phyloP scores from a whole-genome alignment of 2,113 vertebrate species.

The Odocoileus virginianus region DNA sequence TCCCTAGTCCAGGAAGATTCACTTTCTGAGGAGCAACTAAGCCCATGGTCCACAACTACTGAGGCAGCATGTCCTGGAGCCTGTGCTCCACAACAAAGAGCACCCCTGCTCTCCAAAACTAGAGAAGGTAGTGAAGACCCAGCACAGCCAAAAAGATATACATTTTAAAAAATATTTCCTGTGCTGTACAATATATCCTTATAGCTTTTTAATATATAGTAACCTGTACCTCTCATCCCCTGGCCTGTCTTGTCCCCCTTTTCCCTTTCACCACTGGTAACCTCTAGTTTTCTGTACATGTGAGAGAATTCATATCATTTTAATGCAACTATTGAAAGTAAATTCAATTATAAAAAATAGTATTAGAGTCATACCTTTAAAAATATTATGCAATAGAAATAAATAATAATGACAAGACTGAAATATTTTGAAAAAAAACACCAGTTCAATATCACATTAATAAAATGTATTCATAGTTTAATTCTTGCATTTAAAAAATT shows the following conservation, averaged over 20 bases:
- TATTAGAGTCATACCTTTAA: neutral
- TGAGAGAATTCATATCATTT: neutral
- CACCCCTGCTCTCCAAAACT: neutral
- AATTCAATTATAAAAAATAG: neutral
- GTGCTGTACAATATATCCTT: neutral
- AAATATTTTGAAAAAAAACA: neutral
- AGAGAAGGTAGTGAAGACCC: neutral
- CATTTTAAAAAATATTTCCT: neutral
- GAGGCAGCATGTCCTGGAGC: neutral
- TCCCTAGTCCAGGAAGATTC: neutral
- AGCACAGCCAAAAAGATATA: neutral
- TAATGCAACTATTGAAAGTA: neutral
- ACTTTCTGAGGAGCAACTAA: neutral
- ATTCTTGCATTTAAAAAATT: neutral
- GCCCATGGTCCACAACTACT: neutral
- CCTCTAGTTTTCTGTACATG: neutral
- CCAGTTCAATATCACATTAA: neutral
- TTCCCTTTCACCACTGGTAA: neutral
- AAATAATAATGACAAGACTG: neutral
- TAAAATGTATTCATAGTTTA: neutral
- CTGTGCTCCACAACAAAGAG: neutral
- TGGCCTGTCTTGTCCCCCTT: neutral
- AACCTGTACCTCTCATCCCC: neutral
- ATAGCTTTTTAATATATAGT: neutral
- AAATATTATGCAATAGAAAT: neutral